These are phyloP conservation scores for Oryzias javanicus DNA, from an alignment of 2,113 vertebrate genomes.

Conservation along the genomic window DNA sequence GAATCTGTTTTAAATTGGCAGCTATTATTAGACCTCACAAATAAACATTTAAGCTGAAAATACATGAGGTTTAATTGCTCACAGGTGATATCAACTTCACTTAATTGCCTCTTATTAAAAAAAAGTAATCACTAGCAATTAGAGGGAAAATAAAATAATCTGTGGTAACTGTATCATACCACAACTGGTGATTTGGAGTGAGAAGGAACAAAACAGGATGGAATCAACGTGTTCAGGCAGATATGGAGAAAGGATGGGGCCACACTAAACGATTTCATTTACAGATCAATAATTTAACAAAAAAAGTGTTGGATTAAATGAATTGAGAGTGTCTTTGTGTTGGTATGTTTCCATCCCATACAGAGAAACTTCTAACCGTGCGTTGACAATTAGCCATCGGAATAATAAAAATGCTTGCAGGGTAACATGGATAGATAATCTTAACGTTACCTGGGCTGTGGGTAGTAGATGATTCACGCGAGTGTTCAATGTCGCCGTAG, in stretches of 20 bases:
- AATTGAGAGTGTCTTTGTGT: too few relatives aligned
- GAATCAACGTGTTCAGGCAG: too few relatives aligned
- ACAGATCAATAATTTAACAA: too few relatives aligned
- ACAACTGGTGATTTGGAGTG: too few relatives aligned
- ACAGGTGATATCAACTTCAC: conserved; percentile 5
- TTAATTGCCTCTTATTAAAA: conserved; percentile 15
- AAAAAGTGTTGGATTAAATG: too few relatives aligned
- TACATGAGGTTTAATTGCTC: background rate
- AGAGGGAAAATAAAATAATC: too few relatives aligned
- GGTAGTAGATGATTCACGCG: conserved; percentile 7
- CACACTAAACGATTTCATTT: too few relatives aligned
- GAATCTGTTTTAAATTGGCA: background rate
- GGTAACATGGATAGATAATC: background rate
- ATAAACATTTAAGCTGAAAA: background rate
- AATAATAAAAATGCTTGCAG: background rate
- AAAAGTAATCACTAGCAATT: background rate
- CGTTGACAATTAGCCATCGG: conserved; percentile 1
- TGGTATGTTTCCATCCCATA: too few relatives aligned
- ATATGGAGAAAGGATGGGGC: too few relatives aligned
- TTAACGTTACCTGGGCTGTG: conserved; percentile 51
- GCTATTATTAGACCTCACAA: background rate
- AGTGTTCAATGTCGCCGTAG: conserved; percentile 17
- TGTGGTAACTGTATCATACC: too few relatives aligned
- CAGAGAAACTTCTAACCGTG: background rate
- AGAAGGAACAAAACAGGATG: too few relatives aligned